phyloP scores from a whole-genome alignment of 1,140 invertebrate genomes.

The Tetranychus cinnabarinus region DNA sequence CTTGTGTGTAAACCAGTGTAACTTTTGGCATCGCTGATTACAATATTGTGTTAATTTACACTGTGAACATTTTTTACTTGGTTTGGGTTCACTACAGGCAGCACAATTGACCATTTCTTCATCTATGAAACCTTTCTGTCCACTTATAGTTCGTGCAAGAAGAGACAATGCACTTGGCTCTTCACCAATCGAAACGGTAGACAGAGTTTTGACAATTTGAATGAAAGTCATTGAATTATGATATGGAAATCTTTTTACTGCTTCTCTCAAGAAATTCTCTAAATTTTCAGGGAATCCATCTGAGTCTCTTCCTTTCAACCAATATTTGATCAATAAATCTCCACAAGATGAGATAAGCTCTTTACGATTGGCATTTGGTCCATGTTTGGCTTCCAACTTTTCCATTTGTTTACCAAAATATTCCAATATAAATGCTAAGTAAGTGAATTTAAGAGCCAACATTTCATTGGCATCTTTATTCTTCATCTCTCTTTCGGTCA shows the following conservation, averaged over 20 bases:
- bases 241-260: slow-evolving; percentile 62
- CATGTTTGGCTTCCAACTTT: slow-evolving; percentile 16
- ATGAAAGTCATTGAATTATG: slow-evolving; percentile 60
- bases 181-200: slow-evolving; percentile 32
- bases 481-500: slow-evolving; percentile 71
- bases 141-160: slow-evolving; percentile 64
- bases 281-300: slow-evolving; percentile 51
- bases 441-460: slow-evolving; percentile 73
- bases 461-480: slow-evolving; percentile 64
- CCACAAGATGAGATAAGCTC: background rate
- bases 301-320: slow-evolving; percentile 45
- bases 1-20: slow-evolving; percentile 92
- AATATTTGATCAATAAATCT: slow-evolving; percentile 19
- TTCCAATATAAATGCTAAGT: slow-evolving; percentile 45
- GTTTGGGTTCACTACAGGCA: slow-evolving; percentile 67
- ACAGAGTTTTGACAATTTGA: slow-evolving; percentile 45
- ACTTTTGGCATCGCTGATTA: slow-evolving; percentile 68
- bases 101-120: slow-evolving; percentile 42
- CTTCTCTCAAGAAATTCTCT: slow-evolving; percentile 55
- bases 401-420: slow-evolving; percentile 23
- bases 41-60: slow-evolving; percentile 87
- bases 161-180: slow-evolving; percentile 36
- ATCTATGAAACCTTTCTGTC: slow-evolving; percentile 38
- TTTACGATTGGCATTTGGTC: slow-evolving; percentile 17
- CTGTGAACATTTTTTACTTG: slow-evolving; percentile 75